Base-by-base conservation (phyloP, 2,888 invertebrate genomes). In the Argynnis bischoffii region DNA sequence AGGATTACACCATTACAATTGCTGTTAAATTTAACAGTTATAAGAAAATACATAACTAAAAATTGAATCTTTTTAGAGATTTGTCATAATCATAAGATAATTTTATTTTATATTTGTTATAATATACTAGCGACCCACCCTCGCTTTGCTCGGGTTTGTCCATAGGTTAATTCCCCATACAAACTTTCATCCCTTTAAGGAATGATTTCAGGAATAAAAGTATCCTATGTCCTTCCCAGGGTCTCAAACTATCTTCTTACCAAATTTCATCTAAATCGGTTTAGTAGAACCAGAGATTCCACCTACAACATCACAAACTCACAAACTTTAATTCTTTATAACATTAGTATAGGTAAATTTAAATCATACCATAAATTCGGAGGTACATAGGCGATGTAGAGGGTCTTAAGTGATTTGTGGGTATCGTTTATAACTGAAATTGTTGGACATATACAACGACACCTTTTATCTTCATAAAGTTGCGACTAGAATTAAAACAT, bases 371-470 rank as follows among this genome's bases (percentile, higher is more conserved):
- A 97, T 92, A 95, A 94, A 75, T 94, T 94, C 2, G 96, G 96
- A 63, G 95, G 95, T 15, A 96, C 96, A 86, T 95, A 96, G 35
- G 94, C 95, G 67, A 96, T 96, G 76, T 95, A 95, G 64, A 96
- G 90, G 75, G 95, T 94, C 53, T 95, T 93, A 61, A 94, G 94
- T 1, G 94, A 93, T 35, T 74, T 77, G 6, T 75, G 46, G 63
- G 94, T 93, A 13, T 88, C 77, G 64, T 88, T 94, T 61, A 95
- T 93, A 71, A 95, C 93, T 0, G 95, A 94, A 14, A 96, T 94
- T 53, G 95, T 95, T 0, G 96, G 96, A 77, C 97, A 97, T 41
- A 97, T 94, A 80, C 97, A 97, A 80, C 95, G 95, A 80, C 97
- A 97, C 78, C 97, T 87, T 77, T 95, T 96, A 82, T 97, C 96